A percentile compares a stretch with the other conserved stretches of the same genome.
These are phyloP conservation scores for Polyommatus iphigenia DNA, from an alignment of 2,888 invertebrate genomes.

Conservation along the genomic window DNA sequence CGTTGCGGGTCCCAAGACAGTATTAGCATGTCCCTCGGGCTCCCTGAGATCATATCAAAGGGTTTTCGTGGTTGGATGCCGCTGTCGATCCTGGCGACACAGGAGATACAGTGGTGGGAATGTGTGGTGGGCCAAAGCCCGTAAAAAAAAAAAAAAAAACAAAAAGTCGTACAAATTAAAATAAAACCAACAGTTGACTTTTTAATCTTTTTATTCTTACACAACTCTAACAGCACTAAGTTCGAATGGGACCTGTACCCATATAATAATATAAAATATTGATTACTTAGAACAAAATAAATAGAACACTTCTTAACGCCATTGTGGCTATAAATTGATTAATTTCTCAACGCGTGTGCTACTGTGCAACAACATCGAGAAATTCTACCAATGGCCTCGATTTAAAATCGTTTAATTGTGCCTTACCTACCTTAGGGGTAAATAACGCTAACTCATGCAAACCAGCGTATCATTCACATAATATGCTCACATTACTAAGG, in stretches of 20 bases:
- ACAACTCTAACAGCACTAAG: constrained; percentile 72
- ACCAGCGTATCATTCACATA: constrained; percentile 26
- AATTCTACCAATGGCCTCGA: constrained; percentile 75
- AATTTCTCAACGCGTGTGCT: constrained; percentile 72
- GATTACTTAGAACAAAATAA: constrained; percentile 77
- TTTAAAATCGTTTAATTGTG: constrained; percentile 62
- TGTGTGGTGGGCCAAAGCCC: too few species aligned
- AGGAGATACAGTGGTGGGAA: too few species aligned
- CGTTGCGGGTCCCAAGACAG: too few species aligned
- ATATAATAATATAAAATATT: constrained; percentile 70
- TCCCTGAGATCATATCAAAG: too few species aligned
- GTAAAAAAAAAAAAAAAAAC: too few species aligned
- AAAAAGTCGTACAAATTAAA: not conserved
- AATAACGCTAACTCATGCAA: constrained; percentile 35
- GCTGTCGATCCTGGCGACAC: too few species aligned
- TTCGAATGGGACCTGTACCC: constrained; percentile 66
- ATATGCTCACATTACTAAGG: not conserved
- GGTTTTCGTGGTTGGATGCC: too few species aligned
- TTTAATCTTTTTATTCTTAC: constrained; percentile 61
- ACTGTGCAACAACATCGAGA: constrained; percentile 73
- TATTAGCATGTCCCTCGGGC: too few species aligned
- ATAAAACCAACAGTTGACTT: constrained; percentile 35
- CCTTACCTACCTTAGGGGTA: constrained; percentile 40
- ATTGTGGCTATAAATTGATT: constrained; percentile 60
- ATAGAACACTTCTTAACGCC: constrained; percentile 75